Evolutionary conservation across 2,888 invertebrate species (phyloP), one percentile per base, ranked within the genome.

Genomic region (Gari tellinella): DNA sequence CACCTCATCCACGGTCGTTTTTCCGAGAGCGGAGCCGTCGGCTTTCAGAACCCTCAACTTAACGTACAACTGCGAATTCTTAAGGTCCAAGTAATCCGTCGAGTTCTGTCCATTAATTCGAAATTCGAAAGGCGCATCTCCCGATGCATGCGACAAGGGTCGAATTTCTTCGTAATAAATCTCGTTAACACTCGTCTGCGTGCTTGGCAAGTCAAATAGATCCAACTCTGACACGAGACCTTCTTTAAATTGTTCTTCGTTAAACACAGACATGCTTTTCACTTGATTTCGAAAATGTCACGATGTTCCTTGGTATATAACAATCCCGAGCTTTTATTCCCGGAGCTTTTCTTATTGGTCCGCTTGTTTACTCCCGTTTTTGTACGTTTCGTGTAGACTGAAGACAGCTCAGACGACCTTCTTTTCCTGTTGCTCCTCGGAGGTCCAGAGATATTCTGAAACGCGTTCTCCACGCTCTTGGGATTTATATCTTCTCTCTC

Each of bases 11-110:
- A n/a, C n/a, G n/a, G n/a, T n/a, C n/a, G n/a, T n/a, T n/a, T 21
- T 40, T 1, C 49, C 14, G 12, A 70, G n/a, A 14, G 31, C 21
- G 8, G 25, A 45, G 14, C 69, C 63, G 52, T 61, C 52, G 7
- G 56, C n/a, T 4, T 63, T 62, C 31, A n/a, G 10, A 1, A 63
- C 52, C 37, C 45, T 49, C 1, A 62, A 17, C 57, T 43, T 69
- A 0, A 69, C 62, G 38, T 52, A 69, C 7, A 63, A 14, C 26
- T 57, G 57, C 10, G 48, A 45, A 4, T 21, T 40, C 21, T 49
- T 67, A 31, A 68, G 31, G 43, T 72, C 72, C 15, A 72, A 23
- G 41, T 60, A 72, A 40, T 65, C 65, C 53, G 48, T 53, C 7
- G 46, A 55, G 26, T 60, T 65, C 49, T 72, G 68, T 10, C 48